A percentile compares a stretch with the other conserved stretches of the same genome.
phyloP scores from a whole-genome alignment of 2,888 invertebrate species.

The Elmis aenea region DNA sequence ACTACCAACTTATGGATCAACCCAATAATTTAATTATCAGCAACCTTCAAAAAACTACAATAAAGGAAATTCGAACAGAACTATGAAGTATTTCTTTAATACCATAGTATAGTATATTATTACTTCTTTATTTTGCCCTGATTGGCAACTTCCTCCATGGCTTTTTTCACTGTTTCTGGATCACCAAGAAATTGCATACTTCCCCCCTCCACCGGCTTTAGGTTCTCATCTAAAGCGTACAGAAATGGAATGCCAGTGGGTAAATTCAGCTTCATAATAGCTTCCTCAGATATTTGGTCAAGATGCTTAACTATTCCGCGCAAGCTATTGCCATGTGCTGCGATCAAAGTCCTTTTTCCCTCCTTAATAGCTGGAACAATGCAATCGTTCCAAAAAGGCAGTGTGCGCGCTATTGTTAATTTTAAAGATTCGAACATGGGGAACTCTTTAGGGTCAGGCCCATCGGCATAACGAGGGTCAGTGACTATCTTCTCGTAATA shows the following conservation, averaged over 20 bases:
- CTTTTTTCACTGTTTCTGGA: conserved; percentile 57
- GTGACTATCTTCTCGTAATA: conserved; percentile 72
- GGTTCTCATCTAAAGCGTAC: conserved; percentile 54
- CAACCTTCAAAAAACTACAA: no score
- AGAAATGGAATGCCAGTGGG: conserved; percentile 63
- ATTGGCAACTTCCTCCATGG: conserved; percentile 57
- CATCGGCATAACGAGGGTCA: conserved; percentile 69
- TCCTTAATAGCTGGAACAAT: conserved; percentile 75
- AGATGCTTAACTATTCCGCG: conserved; percentile 82
- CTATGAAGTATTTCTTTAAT: no score
- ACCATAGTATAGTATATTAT: not conserved
- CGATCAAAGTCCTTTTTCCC: conserved; percentile 74
- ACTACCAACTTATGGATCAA: no score
- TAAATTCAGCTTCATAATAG: conserved; percentile 56
- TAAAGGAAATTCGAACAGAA: no score
- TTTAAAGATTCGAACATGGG: conserved; percentile 80
- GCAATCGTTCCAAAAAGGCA: conserved; percentile 82
- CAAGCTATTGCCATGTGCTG: conserved; percentile 82
- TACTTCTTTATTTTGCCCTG: conserved; percentile 56
- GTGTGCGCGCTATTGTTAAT: conserved; percentile 72
- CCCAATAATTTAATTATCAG: no score
- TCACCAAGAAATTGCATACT: conserved; percentile 60
- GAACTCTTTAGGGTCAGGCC: conserved; percentile 66
- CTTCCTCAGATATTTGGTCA: conserved; percentile 58
- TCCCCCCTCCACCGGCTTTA: conserved; percentile 53